Base-by-base conservation (phyloP, 2,113 vertebrate species). In the Bucco capensis region DNA sequence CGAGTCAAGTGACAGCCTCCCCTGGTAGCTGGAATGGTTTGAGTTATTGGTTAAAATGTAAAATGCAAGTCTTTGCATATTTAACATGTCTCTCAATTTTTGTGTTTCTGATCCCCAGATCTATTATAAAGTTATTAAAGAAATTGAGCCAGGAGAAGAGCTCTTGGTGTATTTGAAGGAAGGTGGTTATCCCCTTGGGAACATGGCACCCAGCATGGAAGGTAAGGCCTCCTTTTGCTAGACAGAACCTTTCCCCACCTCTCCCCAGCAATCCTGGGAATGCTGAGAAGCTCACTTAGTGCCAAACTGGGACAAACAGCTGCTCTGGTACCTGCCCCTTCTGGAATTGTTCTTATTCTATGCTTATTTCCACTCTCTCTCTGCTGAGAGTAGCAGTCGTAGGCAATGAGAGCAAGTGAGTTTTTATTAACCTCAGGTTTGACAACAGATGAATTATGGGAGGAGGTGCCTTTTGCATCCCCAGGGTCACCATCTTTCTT, bases 81-180 rank as follows among this genome's bases (percentile, higher is more conserved):
- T 89, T 94, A 96, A 57, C 46, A 1, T 84, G 85, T 30, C 51
- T 80, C 30, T 24, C 64, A 19, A 62, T 72, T 90, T 93, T 73
- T 92, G 86, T 92, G 86, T 80, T 94, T 95, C 84, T 89, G 53
- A 62, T 23, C 16, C 95, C 86, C 83, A 98, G 98, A 98, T 99
- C 92, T 99, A 98, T 97, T 99, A 99, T 95, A 99, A 99, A 98
- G 98, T 99, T 96, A 98, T 99, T 94, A 98, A 98, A 96, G 98
- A 99, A 96, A 99, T 99, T 67, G 98, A 99, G 94, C 98, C 98
- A 3, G 99, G 99, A 85, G 98, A 99, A 97, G 99, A 99, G 98
- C 97, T 99, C 80, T 96, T 99, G 96, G 98, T 99, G 95, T 99
- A 98, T 76, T 98, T 98, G 98, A 99, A 99, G 97, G 99, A 99